A percentile compares a stretch with the other conserved stretches of the same genome.
These are phyloP conservation scores for Cygnus olor DNA, from an alignment of 2,797 vertebrate species.

Conservation along the genomic window DNA sequence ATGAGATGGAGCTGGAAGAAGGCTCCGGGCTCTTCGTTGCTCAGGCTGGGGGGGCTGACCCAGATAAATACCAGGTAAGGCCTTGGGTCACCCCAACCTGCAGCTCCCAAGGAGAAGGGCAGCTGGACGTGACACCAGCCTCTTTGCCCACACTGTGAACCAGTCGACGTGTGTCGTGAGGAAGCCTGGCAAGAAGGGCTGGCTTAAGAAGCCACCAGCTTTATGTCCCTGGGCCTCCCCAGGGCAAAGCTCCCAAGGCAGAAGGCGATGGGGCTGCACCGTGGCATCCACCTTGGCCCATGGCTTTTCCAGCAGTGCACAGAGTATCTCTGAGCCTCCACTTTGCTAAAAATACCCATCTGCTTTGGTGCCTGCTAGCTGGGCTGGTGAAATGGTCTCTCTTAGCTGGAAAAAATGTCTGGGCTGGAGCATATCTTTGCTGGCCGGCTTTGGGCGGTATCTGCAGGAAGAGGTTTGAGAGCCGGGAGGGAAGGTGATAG, in stretches of 20 bases:
- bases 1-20: slow-evolving; percentile 86
- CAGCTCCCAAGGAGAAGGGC: background rate
- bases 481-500: slow-evolving; percentile 3
- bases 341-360: background rate
- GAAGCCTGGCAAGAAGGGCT: background rate
- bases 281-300: accelerated
- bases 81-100: background rate
- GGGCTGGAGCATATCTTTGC: slow-evolving; percentile 28
- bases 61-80: slow-evolving; percentile 90
- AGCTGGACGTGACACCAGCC: accelerated
- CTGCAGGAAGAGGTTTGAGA: slow-evolving; percentile 2
- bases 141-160: background rate
- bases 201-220: background rate
- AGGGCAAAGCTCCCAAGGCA: background rate
- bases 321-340: background rate
- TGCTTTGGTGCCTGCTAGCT: background rate
- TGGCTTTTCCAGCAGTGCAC: background rate
- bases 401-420: slow-evolving; percentile 35
- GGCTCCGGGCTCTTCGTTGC: slow-evolving; percentile 91
- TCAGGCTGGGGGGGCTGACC: slow-evolving; percentile 89
- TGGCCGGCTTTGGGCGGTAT: background rate
- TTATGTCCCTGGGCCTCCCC: background rate
- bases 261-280: background rate
- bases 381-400: background rate
- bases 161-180: accelerated